Percentiles rank a stretch among this genome's conserved stretches.
These are phyloP conservation scores for Chelon auratus DNA, from an alignment of 2,797 vertebrate species.

Conservation along the genomic window DNA sequence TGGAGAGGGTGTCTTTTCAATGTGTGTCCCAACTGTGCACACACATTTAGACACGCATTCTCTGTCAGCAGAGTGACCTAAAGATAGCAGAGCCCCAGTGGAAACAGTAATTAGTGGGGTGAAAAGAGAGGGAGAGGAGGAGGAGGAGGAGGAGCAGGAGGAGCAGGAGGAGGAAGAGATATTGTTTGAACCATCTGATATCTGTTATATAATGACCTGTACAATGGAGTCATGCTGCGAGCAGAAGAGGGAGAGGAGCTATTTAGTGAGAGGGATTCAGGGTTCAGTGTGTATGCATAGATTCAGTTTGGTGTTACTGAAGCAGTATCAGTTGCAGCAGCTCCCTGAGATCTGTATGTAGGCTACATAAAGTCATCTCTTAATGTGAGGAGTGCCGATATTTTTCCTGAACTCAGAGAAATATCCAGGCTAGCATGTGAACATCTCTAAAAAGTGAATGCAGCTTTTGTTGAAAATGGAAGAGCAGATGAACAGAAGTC, in stretches of 20 bases:
- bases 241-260: conserved; percentile 48
- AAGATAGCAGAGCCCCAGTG: conserved; percentile 81
- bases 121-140: conserved; percentile 59
- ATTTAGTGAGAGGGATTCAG: conserved; percentile 52
- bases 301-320: conserved; percentile 25
- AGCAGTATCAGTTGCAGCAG: conserved; percentile 44
- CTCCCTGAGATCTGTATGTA: conserved; percentile 39
- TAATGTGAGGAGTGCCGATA: background rate
- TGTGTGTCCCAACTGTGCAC: conserved; percentile 37
- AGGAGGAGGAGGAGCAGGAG: conserved; percentile 35
- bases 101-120: conserved; percentile 81
- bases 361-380: conserved; percentile 27
- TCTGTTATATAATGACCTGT: conserved; percentile 77
- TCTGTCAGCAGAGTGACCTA: conserved; percentile 74
- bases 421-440: conserved; percentile 15
- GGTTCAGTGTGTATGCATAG: conserved; percentile 11
- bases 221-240: conserved; percentile 69
- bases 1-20: conserved; percentile 37
- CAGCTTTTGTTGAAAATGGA: conserved; percentile 26
- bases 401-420: conserved; percentile 30
- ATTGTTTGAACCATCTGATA: conserved; percentile 79
- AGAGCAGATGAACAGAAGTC: conserved; percentile 24
- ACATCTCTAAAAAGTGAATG: conserved; percentile 26
- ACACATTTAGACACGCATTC: conserved; percentile 54
- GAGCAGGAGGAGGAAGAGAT: conserved; percentile 60